Evolutionary conservation across 2,888 invertebrate genomes (phyloP).

Genomic region (Drosophila prostipennis): DNA sequence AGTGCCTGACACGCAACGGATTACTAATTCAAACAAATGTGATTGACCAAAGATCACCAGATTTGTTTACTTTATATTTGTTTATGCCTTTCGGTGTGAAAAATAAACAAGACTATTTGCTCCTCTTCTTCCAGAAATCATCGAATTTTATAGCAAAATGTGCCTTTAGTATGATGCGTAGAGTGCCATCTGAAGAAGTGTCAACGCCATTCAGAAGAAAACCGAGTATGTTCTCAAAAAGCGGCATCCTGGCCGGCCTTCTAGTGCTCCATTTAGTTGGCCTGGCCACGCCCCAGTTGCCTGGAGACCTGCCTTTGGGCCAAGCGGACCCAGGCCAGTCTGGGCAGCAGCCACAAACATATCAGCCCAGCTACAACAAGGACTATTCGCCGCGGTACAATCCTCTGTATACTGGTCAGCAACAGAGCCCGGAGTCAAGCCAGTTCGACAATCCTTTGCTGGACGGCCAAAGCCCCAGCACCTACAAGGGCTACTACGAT

Average conservation of each 20-base stretch:
- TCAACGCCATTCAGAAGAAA: slow-evolving; percentile 22
- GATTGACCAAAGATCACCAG: slow-evolving; percentile 12
- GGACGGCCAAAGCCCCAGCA: slow-evolving; percentile 70
- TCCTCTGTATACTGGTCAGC: slow-evolving; percentile 77
- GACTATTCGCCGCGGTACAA: slow-evolving; percentile 82
- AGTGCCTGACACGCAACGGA: slow-evolving; percentile 13
- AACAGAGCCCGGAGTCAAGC: slow-evolving; percentile 57
- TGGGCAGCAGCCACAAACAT: slow-evolving; percentile 58
- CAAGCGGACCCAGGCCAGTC: slow-evolving; percentile 32
- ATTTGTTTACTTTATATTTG: slow-evolving; percentile 52
- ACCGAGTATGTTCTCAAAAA: slow-evolving; percentile 55
- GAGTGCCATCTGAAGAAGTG: slow-evolving; percentile 46
- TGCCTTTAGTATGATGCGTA: slow-evolving; percentile 64
- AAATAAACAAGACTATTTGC: slow-evolving; percentile 56
- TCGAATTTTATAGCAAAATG: slow-evolving; percentile 59
- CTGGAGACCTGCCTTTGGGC: slow-evolving; percentile 40
- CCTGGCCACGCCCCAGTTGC: slow-evolving; percentile 33
- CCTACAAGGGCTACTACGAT: slow-evolving; percentile 44
- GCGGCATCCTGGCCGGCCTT: slow-evolving; percentile 11
- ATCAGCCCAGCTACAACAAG: slow-evolving; percentile 76
- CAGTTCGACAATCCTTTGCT: slow-evolving; percentile 78
- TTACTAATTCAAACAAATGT: slow-evolving; percentile 36
- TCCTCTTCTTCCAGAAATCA: slow-evolving; percentile 51
- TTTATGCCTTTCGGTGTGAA: slow-evolving; percentile 51
- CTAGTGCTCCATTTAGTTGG: slow-evolving; percentile 41